Evolutionary conservation across 37 sponge, comb jelly and placozoan genomes (phyloP).

Genomic region (Beroe forskalii): DNA sequence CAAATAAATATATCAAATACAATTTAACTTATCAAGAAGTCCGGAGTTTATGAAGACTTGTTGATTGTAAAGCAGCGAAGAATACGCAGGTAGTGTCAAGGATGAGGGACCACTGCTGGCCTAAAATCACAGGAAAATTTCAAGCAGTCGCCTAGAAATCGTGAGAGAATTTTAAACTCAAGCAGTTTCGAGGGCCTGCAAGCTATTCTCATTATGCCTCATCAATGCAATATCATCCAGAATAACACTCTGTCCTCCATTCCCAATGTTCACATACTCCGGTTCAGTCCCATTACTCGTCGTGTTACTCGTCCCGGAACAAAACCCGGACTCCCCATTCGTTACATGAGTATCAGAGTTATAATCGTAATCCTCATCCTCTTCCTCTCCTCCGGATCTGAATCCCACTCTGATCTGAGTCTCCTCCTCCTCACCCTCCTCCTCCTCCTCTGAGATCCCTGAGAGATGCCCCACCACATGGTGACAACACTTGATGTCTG

Average conservation of each 20-base stretch:
- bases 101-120: too few relatives aligned
- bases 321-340: slow-evolving; percentile 49
- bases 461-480: slow-evolving; percentile 15
- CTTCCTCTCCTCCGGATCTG: not conserved
- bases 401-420: slow-evolving; percentile 38
- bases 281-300: slow-evolving; percentile 28
- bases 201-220: too few relatives aligned
- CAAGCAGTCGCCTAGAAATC: too few relatives aligned
- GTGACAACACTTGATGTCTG: not conserved
- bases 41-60: too few relatives aligned
- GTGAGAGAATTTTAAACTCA: too few relatives aligned
- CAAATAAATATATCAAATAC: too few relatives aligned
- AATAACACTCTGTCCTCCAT: not conserved
- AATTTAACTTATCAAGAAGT: too few relatives aligned
- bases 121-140: too few relatives aligned
- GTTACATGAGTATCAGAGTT: not conserved
- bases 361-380: not conserved
- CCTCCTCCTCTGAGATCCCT: slow-evolving; percentile 30
- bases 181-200: too few relatives aligned
- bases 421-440: not conserved
- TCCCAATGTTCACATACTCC: slow-evolving; percentile 12
- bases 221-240: not conserved
- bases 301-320: slow-evolving; percentile 4
- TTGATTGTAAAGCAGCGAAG: too few relatives aligned
- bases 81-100: too few relatives aligned